Evolutionary conservation across 1,140 invertebrate genomes (phyloP), one percentile per base, ranked within the genome.

Genomic region (Diprion similis): DNA sequence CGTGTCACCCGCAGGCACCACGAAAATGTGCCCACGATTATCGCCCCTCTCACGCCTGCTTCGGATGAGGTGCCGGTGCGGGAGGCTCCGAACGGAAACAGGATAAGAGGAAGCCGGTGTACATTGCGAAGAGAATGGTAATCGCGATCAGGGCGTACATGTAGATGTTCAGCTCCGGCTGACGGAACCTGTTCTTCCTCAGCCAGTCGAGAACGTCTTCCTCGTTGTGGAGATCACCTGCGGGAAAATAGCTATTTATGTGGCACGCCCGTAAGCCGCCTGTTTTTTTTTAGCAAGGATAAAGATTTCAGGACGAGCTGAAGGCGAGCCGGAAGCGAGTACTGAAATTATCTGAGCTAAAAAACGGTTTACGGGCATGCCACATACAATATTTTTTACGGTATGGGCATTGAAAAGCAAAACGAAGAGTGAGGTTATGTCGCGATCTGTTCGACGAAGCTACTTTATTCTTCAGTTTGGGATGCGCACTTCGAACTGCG

Each of bases 181-280:
- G 95, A 46, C 96, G 90, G 89, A 97, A 98, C 73, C 97, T 91
- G 86, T 98, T 98, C 86, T 97, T 97, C 76, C 95, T 91, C 66
- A 98, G 86, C 96, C 96, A 98, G 79, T 97, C 96, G 66, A 98
- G 86, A n/a, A 98, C 96, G 82, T 96, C 95, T 8, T 92, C 90
- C 89, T 97, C 96, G 17, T 92, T 93, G 81, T 93, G 91, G 66
- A 97, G 83, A 79, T 97, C 94, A 77, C 96, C 95, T 96, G 84
- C 15, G 82, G 89, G 87, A 75, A 69, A 69, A 71, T 46, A 70
- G 73, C 78, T 15, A 70, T 37, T 59, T 46, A 10, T 70, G 13
- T 70, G 10, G 15, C 69, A 70, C 18, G 10, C 10, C 45, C n/a
- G 10, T 37, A n/a, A n/a, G n/a, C n/a, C n/a, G n/a, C n/a, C n/a